Evolutionary conservation across 2,113 vertebrate species (phyloP).

Genomic region (Proterorhinus semilunaris): DNA sequence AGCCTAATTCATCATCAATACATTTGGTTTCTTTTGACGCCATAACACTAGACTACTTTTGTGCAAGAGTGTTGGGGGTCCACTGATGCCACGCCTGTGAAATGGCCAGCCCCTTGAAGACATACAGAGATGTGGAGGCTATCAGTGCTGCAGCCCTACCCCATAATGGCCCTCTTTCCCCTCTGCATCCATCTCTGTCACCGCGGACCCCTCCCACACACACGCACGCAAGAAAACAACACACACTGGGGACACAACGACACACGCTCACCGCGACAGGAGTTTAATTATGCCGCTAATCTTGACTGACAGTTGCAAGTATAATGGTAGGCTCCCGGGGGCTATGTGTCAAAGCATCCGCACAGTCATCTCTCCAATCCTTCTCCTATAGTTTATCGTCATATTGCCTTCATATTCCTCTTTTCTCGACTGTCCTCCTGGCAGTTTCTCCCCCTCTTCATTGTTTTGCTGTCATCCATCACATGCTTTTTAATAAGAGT

Average conservation of each 20-base stretch:
- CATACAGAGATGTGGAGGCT: conserved; percentile 66
- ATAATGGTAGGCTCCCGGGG: conserved; percentile 67
- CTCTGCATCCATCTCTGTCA: conserved; percentile 72
- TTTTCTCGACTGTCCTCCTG: conserved; percentile 16
- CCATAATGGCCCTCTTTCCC: conserved; percentile 64
- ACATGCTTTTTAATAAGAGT: conserved; percentile 29
- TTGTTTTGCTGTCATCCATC: conserved; percentile 32
- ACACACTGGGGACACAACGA: conserved; percentile 25
- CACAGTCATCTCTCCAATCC: conserved; percentile 46
- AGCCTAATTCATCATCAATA: not conserved
- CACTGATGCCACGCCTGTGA: conserved; percentile 50
- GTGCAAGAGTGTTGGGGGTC: conserved; percentile 25
- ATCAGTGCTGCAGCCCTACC: conserved; percentile 61
- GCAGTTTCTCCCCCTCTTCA: not conserved
- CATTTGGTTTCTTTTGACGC: not conserved
- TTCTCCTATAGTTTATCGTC: conserved; percentile 39
- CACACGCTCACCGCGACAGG: conserved; percentile 46
- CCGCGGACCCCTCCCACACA: conserved; percentile 50
- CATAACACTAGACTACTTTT: not conserved
- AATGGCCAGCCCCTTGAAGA: conserved; percentile 50
- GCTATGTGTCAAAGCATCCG: conserved; percentile 60
- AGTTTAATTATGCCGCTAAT: conserved; percentile 73
- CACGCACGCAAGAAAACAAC: conserved; percentile 32
- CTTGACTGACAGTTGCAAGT: conserved; percentile 72
- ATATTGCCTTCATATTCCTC: conserved; percentile 40